Conservation (phyloP, 1,140 invertebrate genomes). For the Oncopeltus fasciatus region DNA sequence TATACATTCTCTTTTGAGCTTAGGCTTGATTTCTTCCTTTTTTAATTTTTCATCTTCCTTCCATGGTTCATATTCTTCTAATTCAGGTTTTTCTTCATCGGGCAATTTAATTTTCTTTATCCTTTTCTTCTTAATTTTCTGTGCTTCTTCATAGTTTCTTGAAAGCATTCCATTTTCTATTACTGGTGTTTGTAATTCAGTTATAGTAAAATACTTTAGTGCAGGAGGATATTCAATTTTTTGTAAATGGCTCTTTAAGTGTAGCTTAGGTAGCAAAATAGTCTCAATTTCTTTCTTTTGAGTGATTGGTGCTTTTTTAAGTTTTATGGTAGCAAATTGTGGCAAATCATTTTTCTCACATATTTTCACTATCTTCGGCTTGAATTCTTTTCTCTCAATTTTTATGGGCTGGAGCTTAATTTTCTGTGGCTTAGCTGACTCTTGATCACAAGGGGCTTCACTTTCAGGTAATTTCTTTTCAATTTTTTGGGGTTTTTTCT, state of each 20-base stretch:
- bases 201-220: conserved; percentile 22
- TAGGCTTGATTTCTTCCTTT: not conserved
- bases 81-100: conserved; percentile 22
- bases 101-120: conserved; percentile 25
- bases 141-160: conserved; percentile 29
- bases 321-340: conserved; percentile 44
- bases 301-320: conserved; percentile 39
- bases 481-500: conserved; percentile 4
- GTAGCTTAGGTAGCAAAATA: conserved; percentile 38
- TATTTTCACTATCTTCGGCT: conserved; percentile 23
- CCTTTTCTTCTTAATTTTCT: conserved; percentile 28
- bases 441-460: no score
- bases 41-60: conserved; percentile 12
- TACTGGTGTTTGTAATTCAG: conserved; percentile 22
- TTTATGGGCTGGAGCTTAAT: conserved; percentile 20
- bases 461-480: no score
- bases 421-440: not conserved
- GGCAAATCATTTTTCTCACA: conserved; percentile 30
- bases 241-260: conserved; percentile 46
- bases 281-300: conserved; percentile 36
- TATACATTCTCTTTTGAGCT: conserved; percentile 23
- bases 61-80: conserved; percentile 23
- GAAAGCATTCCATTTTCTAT: conserved; percentile 28
- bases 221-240: conserved; percentile 31
- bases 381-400: conserved; percentile 23